Evolutionary conservation across 2,888 invertebrate genomes (phyloP), one percentile per base, ranked within the genome.

Genomic region (Cantharis flavilabris): DNA sequence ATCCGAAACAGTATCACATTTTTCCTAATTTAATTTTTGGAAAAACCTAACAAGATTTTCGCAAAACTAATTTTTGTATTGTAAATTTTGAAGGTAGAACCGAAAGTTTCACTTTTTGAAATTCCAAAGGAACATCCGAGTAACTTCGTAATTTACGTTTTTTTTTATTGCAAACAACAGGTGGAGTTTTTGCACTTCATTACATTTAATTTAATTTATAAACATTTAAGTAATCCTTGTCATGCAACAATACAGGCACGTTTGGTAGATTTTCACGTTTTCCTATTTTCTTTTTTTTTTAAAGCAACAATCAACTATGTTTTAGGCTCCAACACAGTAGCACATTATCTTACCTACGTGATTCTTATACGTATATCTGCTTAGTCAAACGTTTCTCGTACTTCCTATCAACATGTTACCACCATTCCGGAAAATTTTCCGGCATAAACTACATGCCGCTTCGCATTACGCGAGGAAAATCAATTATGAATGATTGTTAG

Each of bases 301-400:
- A 67, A 67, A 67, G 26, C 65, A 67, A 20, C 26, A 67, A 67
- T 67, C 65, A 67, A 67, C 23, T 67, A 67, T 20, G 65, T 67
- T 67, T 67, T 67, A 26, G 65, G 65, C 16, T 14, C 65, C 65
- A 67, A 67, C 65, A 67, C 49, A 49, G 49, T 49, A 49, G 49
- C 49, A 49, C 65, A 67, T 67, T 67, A 67, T 67, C 26, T 67
- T 67, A 67, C 65, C 65, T 67, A 67, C 65, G 65, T 67, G 65
- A 67, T 67, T 67, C 23, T 67, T 67, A 67, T 67, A 67, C 65
- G 26, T 67, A 67, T 67, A 16, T 23, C 65, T 67, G 26, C 65
- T 67, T 67, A 67, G 65, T 20, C 65, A 67, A 67, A 67, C 65
- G 26, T 67, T 67, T 67, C 65, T 67, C 65, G 65, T 67, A 23